phyloP scores from a whole-genome alignment of 2,113 vertebrate species.

The Guaruba guarouba region DNA sequence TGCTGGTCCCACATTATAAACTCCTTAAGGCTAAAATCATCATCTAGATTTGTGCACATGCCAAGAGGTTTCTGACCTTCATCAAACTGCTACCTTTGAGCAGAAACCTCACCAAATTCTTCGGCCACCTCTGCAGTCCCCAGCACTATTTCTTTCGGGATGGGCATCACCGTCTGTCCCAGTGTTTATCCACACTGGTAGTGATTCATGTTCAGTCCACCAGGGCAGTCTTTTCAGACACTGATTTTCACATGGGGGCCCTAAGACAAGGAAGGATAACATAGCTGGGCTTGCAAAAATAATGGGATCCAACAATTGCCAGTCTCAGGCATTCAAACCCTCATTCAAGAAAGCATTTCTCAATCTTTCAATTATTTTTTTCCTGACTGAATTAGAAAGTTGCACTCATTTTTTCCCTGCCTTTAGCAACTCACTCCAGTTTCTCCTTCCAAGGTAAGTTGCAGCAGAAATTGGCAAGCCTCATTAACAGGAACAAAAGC shows the following conservation, averaged over 20 bases:
- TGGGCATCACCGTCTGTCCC: neutral
- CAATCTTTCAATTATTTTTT: neutral
- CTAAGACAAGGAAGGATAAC: neutral
- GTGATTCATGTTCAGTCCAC: neutral
- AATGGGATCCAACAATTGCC: neutral
- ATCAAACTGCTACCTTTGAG: neutral
- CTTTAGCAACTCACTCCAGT: neutral
- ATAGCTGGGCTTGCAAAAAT: neutral
- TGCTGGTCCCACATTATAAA: neutral
- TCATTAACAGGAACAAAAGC: neutral
- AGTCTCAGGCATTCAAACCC: neutral
- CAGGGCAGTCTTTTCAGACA: neutral
- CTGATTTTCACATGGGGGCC: neutral
- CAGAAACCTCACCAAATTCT: neutral
- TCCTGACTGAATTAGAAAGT: neutral
- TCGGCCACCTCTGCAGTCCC: neutral
- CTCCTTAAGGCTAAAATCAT: neutral
- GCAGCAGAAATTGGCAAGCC: neutral
- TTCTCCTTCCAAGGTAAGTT: slow-evolving; percentile 33
- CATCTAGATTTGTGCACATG: neutral
- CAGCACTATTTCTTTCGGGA: neutral
- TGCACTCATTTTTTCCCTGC: neutral
- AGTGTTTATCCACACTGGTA: neutral
- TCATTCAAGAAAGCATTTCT: neutral
- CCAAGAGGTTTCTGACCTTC: neutral